A percentile compares a stretch with the other conserved stretches of the same genome.
Evolutionary conservation across 1,140 invertebrate genomes (phyloP).

Genomic region (Drosophila navojoa): DNA sequence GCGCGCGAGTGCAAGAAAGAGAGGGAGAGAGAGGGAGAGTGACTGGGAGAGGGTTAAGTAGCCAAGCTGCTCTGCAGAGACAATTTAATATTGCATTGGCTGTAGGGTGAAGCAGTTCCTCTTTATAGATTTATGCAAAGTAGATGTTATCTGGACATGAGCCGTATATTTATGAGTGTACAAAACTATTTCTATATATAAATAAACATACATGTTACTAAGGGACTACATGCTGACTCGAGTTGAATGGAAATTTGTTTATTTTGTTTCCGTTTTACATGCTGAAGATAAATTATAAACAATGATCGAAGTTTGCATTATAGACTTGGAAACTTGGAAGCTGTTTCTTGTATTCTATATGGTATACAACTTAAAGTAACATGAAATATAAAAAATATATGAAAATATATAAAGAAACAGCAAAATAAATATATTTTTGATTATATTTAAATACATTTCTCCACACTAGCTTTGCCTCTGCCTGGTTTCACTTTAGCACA

Average conservation of each 20-base stretch:
- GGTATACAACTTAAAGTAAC: too few species aligned
- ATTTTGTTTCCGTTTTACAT: neutral
- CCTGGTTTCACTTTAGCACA: too few species aligned
- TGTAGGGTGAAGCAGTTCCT: neutral
- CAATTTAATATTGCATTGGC: constrained; percentile 3
- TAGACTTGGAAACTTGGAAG: too few species aligned
- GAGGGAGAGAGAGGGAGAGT: neutral
- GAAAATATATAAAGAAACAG: too few species aligned
- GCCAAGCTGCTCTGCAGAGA: constrained; percentile 6
- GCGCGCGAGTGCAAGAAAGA: neutral
- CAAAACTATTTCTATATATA: neutral
- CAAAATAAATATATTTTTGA: too few species aligned
- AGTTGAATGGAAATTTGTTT: neutral
- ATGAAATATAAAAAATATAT: too few species aligned
- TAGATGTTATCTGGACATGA: neutral
- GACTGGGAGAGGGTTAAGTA: neutral
- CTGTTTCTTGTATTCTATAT: too few species aligned
- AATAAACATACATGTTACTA: neutral
- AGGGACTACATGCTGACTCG: neutral
- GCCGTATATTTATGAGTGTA: neutral
- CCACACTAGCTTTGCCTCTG: too few species aligned
- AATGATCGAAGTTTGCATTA: too few species aligned
- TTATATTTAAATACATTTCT: too few species aligned
- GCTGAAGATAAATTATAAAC: neutral
- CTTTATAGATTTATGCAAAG: neutral